phyloP scores from a whole-genome alignment of 1,140 invertebrate species.

The Drosophila lowei region DNA sequence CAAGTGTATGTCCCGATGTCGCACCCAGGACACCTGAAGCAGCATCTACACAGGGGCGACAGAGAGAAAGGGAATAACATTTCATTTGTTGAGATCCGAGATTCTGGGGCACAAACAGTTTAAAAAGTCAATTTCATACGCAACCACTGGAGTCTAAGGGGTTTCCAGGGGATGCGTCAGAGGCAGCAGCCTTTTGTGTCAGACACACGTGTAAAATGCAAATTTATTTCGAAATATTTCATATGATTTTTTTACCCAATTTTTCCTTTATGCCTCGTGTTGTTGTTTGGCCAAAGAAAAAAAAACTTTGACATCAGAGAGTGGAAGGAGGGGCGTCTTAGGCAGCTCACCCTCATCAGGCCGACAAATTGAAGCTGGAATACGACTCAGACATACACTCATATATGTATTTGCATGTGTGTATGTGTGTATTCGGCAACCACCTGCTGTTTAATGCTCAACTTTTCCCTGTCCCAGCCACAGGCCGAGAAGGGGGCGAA shows the following conservation, averaged over 20 bases:
- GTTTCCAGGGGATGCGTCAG: neutral
- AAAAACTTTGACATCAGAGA: constrained; percentile 48
- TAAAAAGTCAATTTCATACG: constrained; percentile 72
- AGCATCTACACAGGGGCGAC: constrained; percentile 85
- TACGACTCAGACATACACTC: constrained; percentile 16
- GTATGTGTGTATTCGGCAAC: constrained; percentile 37
- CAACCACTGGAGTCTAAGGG: constrained; percentile 20
- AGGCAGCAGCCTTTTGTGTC: constrained; percentile 27
- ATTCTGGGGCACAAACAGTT: constrained; percentile 67
- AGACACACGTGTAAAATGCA: constrained; percentile 65
- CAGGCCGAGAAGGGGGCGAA: constrained; percentile 32
- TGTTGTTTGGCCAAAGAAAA: constrained; percentile 12
- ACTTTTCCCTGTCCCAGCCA: constrained; percentile 31
- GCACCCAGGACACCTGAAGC: constrained; percentile 94
- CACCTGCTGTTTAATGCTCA: constrained; percentile 73
- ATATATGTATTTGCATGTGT: neutral
- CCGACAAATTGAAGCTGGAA: constrained; percentile 45
- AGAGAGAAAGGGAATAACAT: constrained; percentile 15
- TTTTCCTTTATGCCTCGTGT: constrained; percentile 17
- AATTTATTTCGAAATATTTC: constrained; percentile 68
- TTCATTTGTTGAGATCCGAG: constrained; percentile 55
- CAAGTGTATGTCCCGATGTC: constrained; percentile 93
- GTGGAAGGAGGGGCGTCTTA: constrained; percentile 6
- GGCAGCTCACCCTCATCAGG: constrained; percentile 50
- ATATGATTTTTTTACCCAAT: constrained; percentile 43